phyloP scores from a whole-genome alignment of 2,797 vertebrate species.

The Myotis findleyi region DNA sequence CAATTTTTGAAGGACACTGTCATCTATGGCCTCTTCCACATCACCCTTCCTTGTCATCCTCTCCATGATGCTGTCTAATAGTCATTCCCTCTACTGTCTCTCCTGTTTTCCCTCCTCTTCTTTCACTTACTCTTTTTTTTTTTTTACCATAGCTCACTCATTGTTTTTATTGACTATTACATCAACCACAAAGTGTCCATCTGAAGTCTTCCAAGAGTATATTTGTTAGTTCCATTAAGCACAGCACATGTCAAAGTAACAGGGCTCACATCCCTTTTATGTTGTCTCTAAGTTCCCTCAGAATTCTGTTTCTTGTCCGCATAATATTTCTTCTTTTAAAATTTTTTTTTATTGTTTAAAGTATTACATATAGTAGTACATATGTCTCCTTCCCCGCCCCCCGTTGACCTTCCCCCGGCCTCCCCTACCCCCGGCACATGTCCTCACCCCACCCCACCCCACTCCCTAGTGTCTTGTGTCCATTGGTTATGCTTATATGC shows the following conservation, averaged over 20 bases:
- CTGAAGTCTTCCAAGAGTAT: neutral
- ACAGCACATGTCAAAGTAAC: neutral
- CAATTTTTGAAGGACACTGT: neutral
- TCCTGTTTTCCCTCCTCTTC: neutral
- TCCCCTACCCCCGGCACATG: too few species aligned
- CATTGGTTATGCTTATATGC: too few species aligned
- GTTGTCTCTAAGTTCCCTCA: neutral
- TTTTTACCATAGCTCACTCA: neutral
- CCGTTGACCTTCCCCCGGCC: too few species aligned
- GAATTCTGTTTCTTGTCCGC: slow-evolving; percentile 4
- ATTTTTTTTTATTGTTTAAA: too few species aligned
- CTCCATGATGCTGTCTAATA: neutral
- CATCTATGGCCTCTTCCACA: neutral
- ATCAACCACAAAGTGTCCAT: neutral
- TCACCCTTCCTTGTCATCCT: neutral
- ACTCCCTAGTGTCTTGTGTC: too few species aligned
- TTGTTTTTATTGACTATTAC: neutral
- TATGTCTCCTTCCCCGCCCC: too few species aligned
- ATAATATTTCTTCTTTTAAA: neutral
- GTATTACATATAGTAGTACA: too few species aligned
- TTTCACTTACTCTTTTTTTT: neutral
- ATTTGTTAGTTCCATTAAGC: neutral
- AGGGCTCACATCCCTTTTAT: neutral
- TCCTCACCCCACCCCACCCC: too few species aligned
- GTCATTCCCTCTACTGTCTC: too few species aligned